Conservation (phyloP, 2,888 invertebrate genomes). For the Agrochola macilenta region DNA sequence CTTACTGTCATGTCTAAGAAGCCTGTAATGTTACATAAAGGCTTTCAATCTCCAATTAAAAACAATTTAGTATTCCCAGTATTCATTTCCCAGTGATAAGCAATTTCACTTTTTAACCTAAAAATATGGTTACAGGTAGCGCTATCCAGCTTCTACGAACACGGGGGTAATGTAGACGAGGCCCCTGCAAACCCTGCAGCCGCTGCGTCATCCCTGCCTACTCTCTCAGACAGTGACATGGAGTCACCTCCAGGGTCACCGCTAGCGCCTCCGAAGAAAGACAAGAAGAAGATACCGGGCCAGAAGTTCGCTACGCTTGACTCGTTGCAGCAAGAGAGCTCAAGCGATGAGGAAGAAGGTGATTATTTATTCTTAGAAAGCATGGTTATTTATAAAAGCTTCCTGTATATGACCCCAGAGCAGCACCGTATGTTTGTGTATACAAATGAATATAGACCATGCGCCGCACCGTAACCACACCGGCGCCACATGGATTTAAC, state of each 20-base stretch:
- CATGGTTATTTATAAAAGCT: neutral
- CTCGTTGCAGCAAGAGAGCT: constrained; percentile 89
- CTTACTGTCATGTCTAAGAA: neutral
- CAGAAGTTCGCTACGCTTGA: constrained; percentile 91
- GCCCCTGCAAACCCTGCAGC: constrained; percentile 76
- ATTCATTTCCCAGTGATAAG: neutral
- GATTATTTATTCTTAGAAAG: constrained; percentile 6
- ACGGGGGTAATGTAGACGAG: constrained; percentile 91
- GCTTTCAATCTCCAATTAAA: neutral
- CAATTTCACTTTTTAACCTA: neutral
- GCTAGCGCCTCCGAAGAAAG: constrained; percentile 77
- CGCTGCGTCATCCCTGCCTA: constrained; percentile 74
- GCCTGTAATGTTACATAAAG: neutral
- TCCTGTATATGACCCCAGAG: too few relatives aligned
- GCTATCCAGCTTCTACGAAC: constrained; percentile 95
- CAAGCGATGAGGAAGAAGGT: constrained; percentile 92
- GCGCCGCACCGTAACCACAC: too few relatives aligned
- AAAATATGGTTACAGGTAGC: constrained; percentile 91
- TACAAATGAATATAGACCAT: too few relatives aligned
- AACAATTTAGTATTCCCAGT: neutral
- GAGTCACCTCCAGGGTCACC: constrained; percentile 84
- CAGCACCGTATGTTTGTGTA: too few relatives aligned
- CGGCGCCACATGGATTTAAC: too few relatives aligned
- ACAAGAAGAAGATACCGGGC: constrained; percentile 79
- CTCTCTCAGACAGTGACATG: constrained; percentile 85